Evolutionary conservation across 1,140 invertebrate species (phyloP), one percentile per base, ranked within the genome.

Genomic region (Trigoniulus corallinus): DNA sequence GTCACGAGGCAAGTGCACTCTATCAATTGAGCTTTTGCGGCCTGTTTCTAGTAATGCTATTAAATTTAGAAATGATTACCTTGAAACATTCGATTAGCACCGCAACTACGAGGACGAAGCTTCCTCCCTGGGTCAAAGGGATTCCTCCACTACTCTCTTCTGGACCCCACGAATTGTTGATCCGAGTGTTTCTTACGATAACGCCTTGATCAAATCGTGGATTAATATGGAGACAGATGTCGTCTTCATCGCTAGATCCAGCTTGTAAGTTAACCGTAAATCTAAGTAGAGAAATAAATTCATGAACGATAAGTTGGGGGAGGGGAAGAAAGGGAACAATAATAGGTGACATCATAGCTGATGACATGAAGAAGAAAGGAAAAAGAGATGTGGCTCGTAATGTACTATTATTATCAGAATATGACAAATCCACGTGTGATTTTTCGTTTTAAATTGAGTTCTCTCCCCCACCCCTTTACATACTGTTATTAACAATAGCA

Each of bases 211-310:
- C 37, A 12, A 12, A 39, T 39, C 37, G 37, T n/a, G 37, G 37
- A 18, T 39, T 39, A 12, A 39, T n/a, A 18, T 39, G 37, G n/a
- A 39, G 37, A 18, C 37, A 39, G 12, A 39, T n/a, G n/a, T 39
- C 37, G 12, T 12, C 37, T 12, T 39, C 18, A 12, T 39, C 37
- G 37, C 18, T n/a, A 13, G 37, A 39, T 13, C 37, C 37, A 18
- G 12, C 18, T n/a, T 39, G 37, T n/a, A 39, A 39, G 37, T 39
- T 39, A 18, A 39, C 18, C 37, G 12, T 13, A 39, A 39, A 39
- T n/a, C 37, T 39, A n/a, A n/a, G n/a, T n/a, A n/a, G n/a, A n/a
- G 41, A 18, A 43, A 18, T 43, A 43, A 10, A 43, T 43, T 43
- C 41, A 18, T 43, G 41, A 20, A 21, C 4, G 4, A 43, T 43